phyloP scores from a whole-genome alignment of 2,888 invertebrate genomes.

The Conomelus anceps region DNA sequence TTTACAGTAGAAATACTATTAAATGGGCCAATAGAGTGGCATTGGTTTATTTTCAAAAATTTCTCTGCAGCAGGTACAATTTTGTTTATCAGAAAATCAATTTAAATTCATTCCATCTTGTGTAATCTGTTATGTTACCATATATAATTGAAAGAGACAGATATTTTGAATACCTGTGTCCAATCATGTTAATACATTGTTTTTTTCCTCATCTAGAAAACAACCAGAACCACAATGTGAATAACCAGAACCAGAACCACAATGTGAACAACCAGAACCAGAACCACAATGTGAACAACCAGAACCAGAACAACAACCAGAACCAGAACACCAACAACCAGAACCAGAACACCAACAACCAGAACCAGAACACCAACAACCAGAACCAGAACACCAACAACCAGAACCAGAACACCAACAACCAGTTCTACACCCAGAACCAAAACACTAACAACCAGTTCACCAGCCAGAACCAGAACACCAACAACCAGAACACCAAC shows the following conservation, averaged over 20 bases:
- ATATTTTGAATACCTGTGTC: no score
- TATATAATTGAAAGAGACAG: no score
- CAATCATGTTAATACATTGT: no score
- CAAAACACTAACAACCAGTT: neutral
- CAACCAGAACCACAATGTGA: neutral
- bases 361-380: neutral
- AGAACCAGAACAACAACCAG: neutral
- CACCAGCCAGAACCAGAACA: neutral
- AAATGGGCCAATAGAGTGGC: no score
- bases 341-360: neutral
- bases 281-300: neutral
- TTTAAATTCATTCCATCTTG: no score
- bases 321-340: neutral
- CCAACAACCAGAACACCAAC: neutral
- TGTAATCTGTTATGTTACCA: no score
- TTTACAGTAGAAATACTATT: no score
- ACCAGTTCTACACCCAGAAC: neutral
- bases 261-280: neutral
- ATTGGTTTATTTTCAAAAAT: no score
- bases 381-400: neutral
- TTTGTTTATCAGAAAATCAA: no score
- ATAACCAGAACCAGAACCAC: neutral
- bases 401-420: neutral
- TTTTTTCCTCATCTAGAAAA: no score
- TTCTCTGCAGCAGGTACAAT: no score